A percentile compares a stretch with the other conserved stretches of the same genome.
Evolutionary conservation across 2,888 invertebrate species (phyloP).

Genomic region (Oasisia sp.): DNA sequence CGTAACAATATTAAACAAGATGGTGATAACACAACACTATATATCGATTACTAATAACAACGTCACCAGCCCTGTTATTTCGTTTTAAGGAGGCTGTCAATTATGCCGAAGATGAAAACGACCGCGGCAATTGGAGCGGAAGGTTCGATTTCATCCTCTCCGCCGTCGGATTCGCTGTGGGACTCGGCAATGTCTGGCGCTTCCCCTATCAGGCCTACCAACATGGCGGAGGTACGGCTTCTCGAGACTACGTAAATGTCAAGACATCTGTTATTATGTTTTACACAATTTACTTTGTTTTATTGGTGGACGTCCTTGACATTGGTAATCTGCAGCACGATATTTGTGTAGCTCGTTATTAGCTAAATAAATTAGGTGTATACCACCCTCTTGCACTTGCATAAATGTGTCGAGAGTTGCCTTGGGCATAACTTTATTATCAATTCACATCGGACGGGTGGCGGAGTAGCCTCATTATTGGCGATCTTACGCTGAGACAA

Average conservation of each 20-base stretch:
- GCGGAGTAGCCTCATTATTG: no score
- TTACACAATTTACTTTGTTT: not conserved
- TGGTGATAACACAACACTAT: no score
- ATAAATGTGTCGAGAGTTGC: not conserved
- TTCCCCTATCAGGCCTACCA: conserved; percentile 79
- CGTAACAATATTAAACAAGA: no score
- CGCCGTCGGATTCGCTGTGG: conserved; percentile 73
- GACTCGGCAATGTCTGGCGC: conserved; percentile 71
- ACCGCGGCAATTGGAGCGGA: conserved; percentile 68
- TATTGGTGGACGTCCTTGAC: not conserved
- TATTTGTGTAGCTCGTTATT: not conserved
- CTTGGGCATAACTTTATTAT: no score
- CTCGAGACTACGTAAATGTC: not conserved
- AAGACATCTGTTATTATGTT: not conserved
- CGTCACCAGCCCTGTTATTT: not conserved
- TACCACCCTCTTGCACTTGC: not conserved
- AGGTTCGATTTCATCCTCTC: conserved; percentile 72
- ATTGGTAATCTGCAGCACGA: not conserved
- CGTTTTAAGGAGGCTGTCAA: conserved; percentile 21
- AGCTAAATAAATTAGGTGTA: no score
- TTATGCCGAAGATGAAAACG: conserved; percentile 64
- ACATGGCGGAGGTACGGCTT: conserved; percentile 60
- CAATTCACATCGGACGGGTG: no score
- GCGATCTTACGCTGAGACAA: no score
- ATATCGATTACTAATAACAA: not conserved